Base-by-base conservation (phyloP, 2,888 invertebrate genomes). In the Drosophila pseudotakahashii region DNA sequence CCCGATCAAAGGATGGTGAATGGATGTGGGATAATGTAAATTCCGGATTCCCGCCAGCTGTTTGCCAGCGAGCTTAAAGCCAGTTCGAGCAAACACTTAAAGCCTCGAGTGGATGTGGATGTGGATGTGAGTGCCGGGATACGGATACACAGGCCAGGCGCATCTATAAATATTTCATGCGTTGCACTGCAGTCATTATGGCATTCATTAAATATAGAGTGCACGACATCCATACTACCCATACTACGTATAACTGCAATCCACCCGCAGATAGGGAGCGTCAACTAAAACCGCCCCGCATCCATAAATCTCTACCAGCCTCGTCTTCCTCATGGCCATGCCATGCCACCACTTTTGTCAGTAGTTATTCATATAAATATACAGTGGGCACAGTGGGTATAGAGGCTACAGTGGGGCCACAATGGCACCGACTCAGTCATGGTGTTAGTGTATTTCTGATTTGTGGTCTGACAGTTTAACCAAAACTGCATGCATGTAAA, bases 401-500 rank as follows among this genome's bases (percentile, higher is more conserved):
- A 14, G 41, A 26, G 26, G 26, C 26, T 34, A 47, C 10, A 39
- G 42, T 34, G 36, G 14, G 37, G 10, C 36, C 41, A 23, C 41
- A 51, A 16, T 14, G 14, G 10, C 51, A 66, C 64, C 60, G 76
- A 55, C 76, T 47, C 32, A 11, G 76, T 59, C 76, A 69, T 78
- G 71, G 88, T 75, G 87, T 77, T 81, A 74, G 88, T 86, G 87
- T 77, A 88, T 89, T 89, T 89, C 81, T 89, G 88, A 88, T 89
- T 89, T 88, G 88, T 88, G 90, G 90, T 88, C 76, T 81, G 84
- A 86, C 80, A 88, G 83, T 80, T 89, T 82, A 89, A 88, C 89
- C 88, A 79, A 85, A 89, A 79, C 66, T 78, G 82, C 84, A 86
- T 80, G 83, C 84, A 87, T 87, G 78, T 78, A 79, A 88, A 87